Percentiles rank a stretch among this genome's conserved stretches.
phyloP scores from a whole-genome alignment of 2,797 vertebrate species.

The Phrynocephalus vlangalii region DNA sequence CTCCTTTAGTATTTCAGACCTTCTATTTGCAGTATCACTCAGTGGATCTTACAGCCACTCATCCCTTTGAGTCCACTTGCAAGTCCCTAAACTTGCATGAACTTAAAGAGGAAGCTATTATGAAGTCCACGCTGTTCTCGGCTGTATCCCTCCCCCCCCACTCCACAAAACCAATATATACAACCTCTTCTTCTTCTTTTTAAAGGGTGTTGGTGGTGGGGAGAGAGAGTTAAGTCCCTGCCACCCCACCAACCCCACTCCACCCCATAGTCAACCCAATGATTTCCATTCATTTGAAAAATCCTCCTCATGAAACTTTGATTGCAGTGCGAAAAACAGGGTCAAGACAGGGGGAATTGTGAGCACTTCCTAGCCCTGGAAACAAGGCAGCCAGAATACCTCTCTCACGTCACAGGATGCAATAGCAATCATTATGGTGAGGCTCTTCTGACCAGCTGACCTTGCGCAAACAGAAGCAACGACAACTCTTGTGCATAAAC shows the following conservation, averaged over 20 bases:
- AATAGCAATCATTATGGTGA: slow-evolving; percentile 62
- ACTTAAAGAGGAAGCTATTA: slow-evolving; percentile 70
- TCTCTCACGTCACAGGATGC: slow-evolving; percentile 66
- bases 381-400: slow-evolving; percentile 67
- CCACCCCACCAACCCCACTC: not conserved
- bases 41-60: slow-evolving; percentile 72
- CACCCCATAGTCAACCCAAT: slow-evolving; percentile 63
- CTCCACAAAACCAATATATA: slow-evolving; percentile 47
- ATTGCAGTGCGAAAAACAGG: slow-evolving; percentile 54
- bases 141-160: not conserved
- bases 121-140: slow-evolving; percentile 56
- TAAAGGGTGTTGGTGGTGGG: slow-evolving; percentile 4
- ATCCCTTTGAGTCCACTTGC: slow-evolving; percentile 70
- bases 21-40: slow-evolving; percentile 72
- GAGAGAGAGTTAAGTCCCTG: slow-evolving; percentile 23
- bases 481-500: slow-evolving; percentile 62
- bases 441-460: slow-evolving; percentile 55
- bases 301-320: slow-evolving; percentile 57
- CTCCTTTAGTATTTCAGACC: slow-evolving; percentile 77
- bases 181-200: slow-evolving; percentile 18
- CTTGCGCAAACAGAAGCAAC: slow-evolving; percentile 63
- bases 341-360: slow-evolving; percentile 58
- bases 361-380: slow-evolving; percentile 60
- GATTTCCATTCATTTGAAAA: slow-evolving; percentile 66
- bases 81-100: slow-evolving; percentile 70